phyloP scores from a whole-genome alignment of 2,113 vertebrate genomes.

The Nothobranchius kuhntae region DNA sequence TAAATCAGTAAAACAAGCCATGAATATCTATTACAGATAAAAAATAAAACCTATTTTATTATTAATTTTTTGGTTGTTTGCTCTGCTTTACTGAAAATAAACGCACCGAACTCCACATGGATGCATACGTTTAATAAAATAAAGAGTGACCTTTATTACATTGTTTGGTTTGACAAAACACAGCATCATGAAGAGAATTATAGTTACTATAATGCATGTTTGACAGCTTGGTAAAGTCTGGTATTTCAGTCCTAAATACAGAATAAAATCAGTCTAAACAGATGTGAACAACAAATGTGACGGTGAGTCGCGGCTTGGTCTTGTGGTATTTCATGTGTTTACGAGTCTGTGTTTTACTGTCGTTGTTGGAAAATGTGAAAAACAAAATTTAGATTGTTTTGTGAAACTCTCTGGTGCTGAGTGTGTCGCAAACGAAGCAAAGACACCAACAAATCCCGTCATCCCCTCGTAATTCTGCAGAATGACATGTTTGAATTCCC shows the following conservation, averaged over 20 bases:
- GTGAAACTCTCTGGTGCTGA: constrained; percentile 17
- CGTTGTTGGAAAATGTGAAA: constrained; percentile 32
- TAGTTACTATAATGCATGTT: constrained; percentile 4
- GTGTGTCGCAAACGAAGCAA: constrained; percentile 26
- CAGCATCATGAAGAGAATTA: constrained; percentile 14
- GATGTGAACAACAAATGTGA: constrained; percentile 13
- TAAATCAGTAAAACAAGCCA: no score
- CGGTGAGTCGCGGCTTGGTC: background rate
- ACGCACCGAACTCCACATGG: no score
- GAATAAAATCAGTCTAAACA: constrained; percentile 8
- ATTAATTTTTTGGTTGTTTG: no score
- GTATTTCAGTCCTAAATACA: constrained; percentile 30
- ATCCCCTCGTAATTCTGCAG: constrained; percentile 26
- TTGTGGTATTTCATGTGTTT: no score
- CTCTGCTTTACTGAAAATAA: no score
- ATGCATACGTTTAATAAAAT: background rate
- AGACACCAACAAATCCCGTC: constrained; percentile 18
- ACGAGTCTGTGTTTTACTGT: background rate
- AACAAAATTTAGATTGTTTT: background rate
- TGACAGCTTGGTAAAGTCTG: constrained; percentile 33
- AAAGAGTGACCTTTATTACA: background rate
- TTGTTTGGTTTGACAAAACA: background rate
- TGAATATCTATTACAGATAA: no score
- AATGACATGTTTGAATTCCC: constrained; percentile 45
- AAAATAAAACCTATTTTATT: no score